Conservation (phyloP, 2,113 vertebrate genomes). For the Furnarius figulus region DNA sequence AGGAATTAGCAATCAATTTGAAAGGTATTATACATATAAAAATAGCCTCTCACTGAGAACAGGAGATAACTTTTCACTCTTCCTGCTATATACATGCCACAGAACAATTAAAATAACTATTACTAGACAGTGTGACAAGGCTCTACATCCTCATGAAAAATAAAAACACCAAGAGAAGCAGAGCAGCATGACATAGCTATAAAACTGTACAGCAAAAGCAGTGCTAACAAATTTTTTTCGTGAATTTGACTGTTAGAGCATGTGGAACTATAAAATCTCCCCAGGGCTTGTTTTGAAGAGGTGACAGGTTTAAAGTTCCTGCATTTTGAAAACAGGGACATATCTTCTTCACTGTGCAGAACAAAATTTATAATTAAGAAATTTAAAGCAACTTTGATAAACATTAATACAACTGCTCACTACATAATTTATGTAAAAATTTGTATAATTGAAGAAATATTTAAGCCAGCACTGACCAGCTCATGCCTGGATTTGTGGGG, state of each 20-base stretch:
- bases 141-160: not conserved
- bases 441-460: not conserved
- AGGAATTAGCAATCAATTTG: conserved; percentile 40
- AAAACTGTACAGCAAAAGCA: not conserved
- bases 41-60: conserved; percentile 32
- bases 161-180: not conserved
- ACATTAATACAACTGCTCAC: not conserved
- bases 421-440: not conserved
- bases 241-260: not conserved
- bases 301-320: not conserved
- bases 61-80: not conserved
- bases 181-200: not conserved
- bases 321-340: not conserved
- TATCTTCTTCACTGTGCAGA: not conserved
- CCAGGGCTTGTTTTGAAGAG: not conserved
- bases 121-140: not conserved
- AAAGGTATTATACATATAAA: conserved; percentile 25
- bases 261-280: not conserved
- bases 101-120: conserved; percentile 14
- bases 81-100: not conserved
- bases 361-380: not conserved
- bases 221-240: not conserved
- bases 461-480: conserved; percentile 80
- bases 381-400: not conserved
- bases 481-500: conserved; percentile 81